Conservation (phyloP, 1,140 invertebrate species). For the Pararge aegeria region DNA sequence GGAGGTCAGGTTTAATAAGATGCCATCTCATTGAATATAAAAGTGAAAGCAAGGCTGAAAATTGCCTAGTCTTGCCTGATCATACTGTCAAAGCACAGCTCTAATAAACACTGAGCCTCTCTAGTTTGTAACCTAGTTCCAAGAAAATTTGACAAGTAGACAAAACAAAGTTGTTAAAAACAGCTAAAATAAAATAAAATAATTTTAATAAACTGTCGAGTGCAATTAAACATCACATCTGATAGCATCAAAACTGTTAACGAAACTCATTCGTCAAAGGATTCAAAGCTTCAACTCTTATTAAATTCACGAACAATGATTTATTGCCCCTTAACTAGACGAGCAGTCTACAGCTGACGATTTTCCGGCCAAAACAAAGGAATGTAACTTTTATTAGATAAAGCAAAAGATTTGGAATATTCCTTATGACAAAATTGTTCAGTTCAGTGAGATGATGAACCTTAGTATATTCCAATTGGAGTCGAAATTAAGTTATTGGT, state of each 20-base stretch:
- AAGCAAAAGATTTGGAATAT: background rate
- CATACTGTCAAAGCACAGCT: no score
- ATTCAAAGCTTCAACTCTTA: conserved; percentile 43
- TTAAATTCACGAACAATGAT: conserved; percentile 62
- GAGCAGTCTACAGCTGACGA: conserved; percentile 36
- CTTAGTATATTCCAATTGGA: background rate
- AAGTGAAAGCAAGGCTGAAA: no score
- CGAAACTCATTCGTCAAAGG: conserved; percentile 49
- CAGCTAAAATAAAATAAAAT: background rate
- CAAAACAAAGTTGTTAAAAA: background rate
- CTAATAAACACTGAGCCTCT: no score
- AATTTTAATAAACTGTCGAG: conserved; percentile 14
- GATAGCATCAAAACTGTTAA: conserved; percentile 30
- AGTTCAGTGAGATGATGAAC: no score
- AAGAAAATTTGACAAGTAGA: background rate
- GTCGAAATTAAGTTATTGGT: background rate
- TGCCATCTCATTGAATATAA: no score
- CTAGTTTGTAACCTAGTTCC: no score
- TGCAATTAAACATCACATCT: conserved; percentile 26
- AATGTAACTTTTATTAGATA: background rate
- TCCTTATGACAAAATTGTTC: background rate
- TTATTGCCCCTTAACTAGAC: conserved; percentile 43
- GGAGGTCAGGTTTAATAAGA: no score
- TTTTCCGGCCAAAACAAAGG: conserved; percentile 5
- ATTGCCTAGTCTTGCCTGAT: no score